Evolutionary conservation across 2,797 vertebrate species (phyloP), one percentile per base, ranked within the genome.

Genomic region (Glyptemys insculpta): DNA sequence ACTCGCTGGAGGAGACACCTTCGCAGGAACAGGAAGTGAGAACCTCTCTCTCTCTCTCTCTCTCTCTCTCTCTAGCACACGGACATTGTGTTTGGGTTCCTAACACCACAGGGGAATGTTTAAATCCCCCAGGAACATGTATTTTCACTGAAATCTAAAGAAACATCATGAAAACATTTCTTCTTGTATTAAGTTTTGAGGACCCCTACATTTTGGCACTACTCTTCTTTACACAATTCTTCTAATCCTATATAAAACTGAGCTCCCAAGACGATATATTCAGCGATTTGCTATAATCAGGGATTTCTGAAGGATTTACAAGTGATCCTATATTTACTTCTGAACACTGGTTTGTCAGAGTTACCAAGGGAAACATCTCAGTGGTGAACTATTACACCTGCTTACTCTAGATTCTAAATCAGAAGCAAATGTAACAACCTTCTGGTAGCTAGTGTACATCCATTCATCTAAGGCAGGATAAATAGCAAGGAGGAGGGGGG

Each of bases 221-320:
- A 27, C 78, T 94, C n/a, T 92, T 81, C 88, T 87, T 93, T 31
- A 44, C 2, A 0, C 85, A 93, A 72, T 95, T 93, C 92, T 93
- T 91, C 78, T 96, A 94, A 96, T 96, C 94, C 87, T 47, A 34
- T 72, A 78, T 74, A 88, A 88, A 52, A 94, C 12, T 74, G 83
- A 93, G 72, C 82, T 92, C 57, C 81, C 72, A n/a, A 88, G 85
- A 92, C 78, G 49, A 59, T 44, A 82, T 86, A 92, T 94, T 68
- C 18, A 37, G 65, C 3, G 18, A n/a, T 93, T 93, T 72, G 53
- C 21, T 54, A 80, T 97, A 95, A 97, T 96, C 93, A 82, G 96
- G 34, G 94, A 87, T 96, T 94, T 92, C 93, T 83, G 83, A 86
- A 94, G 79, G 89, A 96, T 90, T 96, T 97, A 59, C 41, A 74